These are phyloP conservation scores for Hylyphantes graminicola DNA, from an alignment of 1,140 invertebrate species.

Conservation along the genomic window DNA sequence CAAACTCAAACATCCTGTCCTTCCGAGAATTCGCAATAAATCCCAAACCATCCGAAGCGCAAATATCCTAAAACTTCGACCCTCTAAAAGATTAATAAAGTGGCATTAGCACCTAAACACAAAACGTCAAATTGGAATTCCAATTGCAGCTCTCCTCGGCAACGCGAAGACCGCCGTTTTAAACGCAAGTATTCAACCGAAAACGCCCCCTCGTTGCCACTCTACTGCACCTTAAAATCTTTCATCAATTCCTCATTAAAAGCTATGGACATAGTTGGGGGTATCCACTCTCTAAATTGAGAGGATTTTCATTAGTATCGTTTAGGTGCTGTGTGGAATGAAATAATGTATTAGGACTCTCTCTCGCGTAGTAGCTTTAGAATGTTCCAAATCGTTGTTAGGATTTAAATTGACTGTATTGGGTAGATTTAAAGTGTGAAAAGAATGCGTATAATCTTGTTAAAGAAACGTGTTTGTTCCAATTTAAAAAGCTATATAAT, in stretches of 20 bases:
- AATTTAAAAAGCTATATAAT: too few relatives aligned
- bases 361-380: too few relatives aligned
- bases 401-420: too few relatives aligned
- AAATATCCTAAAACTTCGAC: background rate
- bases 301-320: slow-evolving; percentile 55
- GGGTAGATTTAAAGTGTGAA: too few relatives aligned
- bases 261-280: slow-evolving; percentile 39
- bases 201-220: slow-evolving; percentile 31
- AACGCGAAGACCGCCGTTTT: slow-evolving; percentile 42
- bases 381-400: too few relatives aligned
- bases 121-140: slow-evolving; percentile 52
- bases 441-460: too few relatives aligned
- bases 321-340: slow-evolving; percentile 9
- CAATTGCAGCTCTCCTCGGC: slow-evolving; percentile 24
- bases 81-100: slow-evolving; percentile 42
- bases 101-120: slow-evolving; percentile 22
- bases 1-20: slow-evolving; percentile 9
- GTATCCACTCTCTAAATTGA: slow-evolving; percentile 16
- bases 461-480: too few relatives aligned
- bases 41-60: too few relatives aligned
- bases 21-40: background rate
- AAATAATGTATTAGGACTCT: background rate
- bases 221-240: slow-evolving; percentile 14
- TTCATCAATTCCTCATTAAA: slow-evolving; percentile 58
- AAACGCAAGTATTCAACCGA: slow-evolving; percentile 45